These are phyloP conservation scores for Fragariocoptes setiger DNA, from an alignment of 1,140 invertebrate genomes.

Conservation along the genomic window DNA sequence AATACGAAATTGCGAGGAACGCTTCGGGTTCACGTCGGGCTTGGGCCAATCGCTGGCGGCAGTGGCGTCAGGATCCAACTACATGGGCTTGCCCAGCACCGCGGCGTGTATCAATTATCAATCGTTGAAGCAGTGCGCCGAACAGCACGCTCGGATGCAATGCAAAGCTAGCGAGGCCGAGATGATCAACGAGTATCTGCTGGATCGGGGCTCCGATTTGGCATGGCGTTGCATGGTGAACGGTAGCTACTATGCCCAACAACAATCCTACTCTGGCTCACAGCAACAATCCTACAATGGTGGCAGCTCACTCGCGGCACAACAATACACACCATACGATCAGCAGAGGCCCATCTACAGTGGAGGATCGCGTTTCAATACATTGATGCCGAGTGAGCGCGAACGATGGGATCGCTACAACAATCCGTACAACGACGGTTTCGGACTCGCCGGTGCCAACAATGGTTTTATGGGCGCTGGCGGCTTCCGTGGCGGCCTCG, in stretches of 20 bases:
- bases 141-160: not conserved
- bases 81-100: not conserved
- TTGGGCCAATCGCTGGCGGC: too few species aligned
- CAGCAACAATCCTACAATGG: not conserved
- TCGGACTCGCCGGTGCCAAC: not conserved
- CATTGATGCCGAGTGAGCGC: not conserved
- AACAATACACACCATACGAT: not conserved
- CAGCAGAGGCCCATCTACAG: not conserved
- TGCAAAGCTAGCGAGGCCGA: not conserved
- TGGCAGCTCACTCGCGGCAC: not conserved
- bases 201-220: conserved; percentile 9
- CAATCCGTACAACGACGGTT: not conserved
- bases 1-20: not conserved
- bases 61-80: not conserved
- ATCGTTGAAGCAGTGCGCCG: not conserved
- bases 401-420: not conserved
- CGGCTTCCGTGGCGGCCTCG: too few species aligned
- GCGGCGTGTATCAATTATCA: not conserved
- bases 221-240: conserved; percentile 8
- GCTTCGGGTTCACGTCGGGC: not conserved
- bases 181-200: conserved; percentile 5
- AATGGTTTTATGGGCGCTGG: not conserved
- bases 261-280: not conserved
- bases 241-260: not conserved
- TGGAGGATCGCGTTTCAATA: not conserved